Percentiles rank a stretch among this genome's conserved stretches.
phyloP scores from a whole-genome alignment of 2,888 invertebrate species.

The Unio pictorum region DNA sequence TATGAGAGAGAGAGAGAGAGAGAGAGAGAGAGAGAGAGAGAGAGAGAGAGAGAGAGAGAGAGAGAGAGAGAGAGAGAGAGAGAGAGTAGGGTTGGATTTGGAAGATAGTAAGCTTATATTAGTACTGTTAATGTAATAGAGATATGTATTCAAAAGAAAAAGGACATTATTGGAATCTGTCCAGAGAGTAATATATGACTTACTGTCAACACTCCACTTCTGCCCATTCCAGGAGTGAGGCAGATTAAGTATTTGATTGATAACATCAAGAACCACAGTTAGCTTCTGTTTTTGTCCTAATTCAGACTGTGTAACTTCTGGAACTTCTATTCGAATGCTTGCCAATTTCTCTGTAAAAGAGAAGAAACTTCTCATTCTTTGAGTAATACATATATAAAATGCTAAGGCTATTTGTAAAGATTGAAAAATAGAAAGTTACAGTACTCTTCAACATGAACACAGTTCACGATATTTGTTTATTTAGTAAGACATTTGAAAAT shows the following conservation, averaged over 20 bases:
- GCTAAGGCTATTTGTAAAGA: neutral
- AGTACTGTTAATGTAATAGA: too few relatives aligned
- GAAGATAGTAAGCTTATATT: too few relatives aligned
- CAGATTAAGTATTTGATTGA: constrained; percentile 82
- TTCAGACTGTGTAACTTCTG: constrained; percentile 98
- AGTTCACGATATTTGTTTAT: too few relatives aligned
- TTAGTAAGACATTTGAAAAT: too few relatives aligned
- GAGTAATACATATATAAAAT: constrained; percentile 10
- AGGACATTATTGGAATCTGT: too few relatives aligned
- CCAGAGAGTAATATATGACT: constrained; percentile 20
- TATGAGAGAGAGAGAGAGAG: too few relatives aligned
- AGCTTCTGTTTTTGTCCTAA: constrained; percentile 90
- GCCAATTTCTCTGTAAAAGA: constrained; percentile 81
- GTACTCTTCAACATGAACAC: too few relatives aligned
- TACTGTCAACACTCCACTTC: constrained; percentile 94
- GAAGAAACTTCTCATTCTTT: constrained; percentile 1
- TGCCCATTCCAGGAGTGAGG: constrained; percentile 79
- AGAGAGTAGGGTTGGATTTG: too few relatives aligned
- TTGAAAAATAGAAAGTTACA: neutral
- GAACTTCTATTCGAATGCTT: constrained; percentile 91
- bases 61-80: too few relatives aligned
- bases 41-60: too few relatives aligned
- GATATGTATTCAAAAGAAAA: too few relatives aligned
- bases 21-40: too few relatives aligned
- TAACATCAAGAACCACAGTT: constrained; percentile 87